Base-by-base conservation (phyloP, 2,888 invertebrate genomes). In the Hermaeophaga mercurialis region DNA sequence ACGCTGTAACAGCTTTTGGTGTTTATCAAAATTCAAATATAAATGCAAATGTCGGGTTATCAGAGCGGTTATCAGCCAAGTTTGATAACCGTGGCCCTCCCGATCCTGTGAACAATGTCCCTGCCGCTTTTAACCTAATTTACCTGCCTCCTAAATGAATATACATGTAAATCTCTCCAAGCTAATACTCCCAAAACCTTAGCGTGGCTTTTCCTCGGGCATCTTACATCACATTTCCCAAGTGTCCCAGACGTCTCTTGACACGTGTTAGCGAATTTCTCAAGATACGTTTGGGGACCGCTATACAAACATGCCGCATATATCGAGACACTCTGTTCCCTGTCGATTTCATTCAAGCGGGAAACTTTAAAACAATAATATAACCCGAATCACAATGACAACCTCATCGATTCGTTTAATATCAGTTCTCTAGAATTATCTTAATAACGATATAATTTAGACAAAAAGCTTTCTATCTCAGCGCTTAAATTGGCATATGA, bases 21-120 rank as follows among this genome's bases (percentile, higher is more conserved):
- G 71, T 71, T 70, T 71, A 72, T 71, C 71, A 73, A 72, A 73
- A 70, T 74, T 72, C 73, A 70, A 73, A 74, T 74, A 73, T 74
- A 73, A 73, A 74, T 74, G 73, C 73, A 72, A 74, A 74, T 74
- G 64, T 57, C 50, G 66, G 68, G 68, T 72, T 72, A 72, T 73
- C 70, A 66, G 67, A 62, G 67, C 61, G 66, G 71, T 72, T 73
- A 72, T 73, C 73, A 66, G 64, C 47, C 48, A 65, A 63, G 62
- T 64, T 66, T 68, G 70, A 70, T 72, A 71, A 72, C 34, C 52
- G 39, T 26, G 19, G 45, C 68, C 62, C 66, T 64, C 66, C 65
- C 65, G 68, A 72, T 69, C 58, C 68, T 65, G 69, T 67, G 71
- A 72, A 73, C 74, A 72, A 73, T 70, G 72, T 73, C 70, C 70